Conservation (phyloP, 2,113 vertebrate genomes). For the Gobiocypris rarus region DNA sequence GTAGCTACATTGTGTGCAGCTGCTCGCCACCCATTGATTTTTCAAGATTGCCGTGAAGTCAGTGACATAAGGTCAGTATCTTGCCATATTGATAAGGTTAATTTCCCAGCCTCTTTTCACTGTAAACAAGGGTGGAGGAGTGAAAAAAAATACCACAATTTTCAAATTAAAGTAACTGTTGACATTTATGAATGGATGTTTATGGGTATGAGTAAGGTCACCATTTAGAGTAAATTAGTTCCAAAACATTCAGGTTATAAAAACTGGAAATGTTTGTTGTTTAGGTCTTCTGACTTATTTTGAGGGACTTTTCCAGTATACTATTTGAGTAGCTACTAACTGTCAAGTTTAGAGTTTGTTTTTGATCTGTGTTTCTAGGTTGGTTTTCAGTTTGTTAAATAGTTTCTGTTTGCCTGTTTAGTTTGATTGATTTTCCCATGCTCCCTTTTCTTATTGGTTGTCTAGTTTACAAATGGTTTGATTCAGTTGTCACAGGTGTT, state of each 20-base stretch:
- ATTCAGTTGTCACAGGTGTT: too few relatives aligned
- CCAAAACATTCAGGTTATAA: not conserved
- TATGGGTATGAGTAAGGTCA: not conserved
- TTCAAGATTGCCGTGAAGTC: constrained; percentile 44
- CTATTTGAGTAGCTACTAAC: too few relatives aligned
- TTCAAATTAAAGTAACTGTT: constrained; percentile 10
- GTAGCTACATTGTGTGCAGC: constrained; percentile 34
- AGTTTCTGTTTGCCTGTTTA: too few relatives aligned
- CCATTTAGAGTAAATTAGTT: not conserved
- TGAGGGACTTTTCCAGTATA: not conserved
- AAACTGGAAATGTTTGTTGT: not conserved
- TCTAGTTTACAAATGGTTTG: too few relatives aligned
- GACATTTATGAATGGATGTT: not conserved
- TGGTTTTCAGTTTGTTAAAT: too few relatives aligned
- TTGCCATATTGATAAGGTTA: constrained; percentile 60
- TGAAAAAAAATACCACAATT: not conserved
- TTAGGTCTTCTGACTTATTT: not conserved
- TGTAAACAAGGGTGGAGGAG: constrained; percentile 5
- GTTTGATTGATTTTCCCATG: too few relatives aligned
- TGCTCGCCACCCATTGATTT: constrained; percentile 50
- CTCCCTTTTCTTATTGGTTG: too few relatives aligned
- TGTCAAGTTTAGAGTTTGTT: too few relatives aligned
- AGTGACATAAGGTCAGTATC: constrained; percentile 55
- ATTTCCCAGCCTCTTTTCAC: constrained; percentile 39
- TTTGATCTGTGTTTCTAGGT: too few relatives aligned